These are phyloP conservation scores for Lepilemur septentrionalis DNA, from an alignment of 2,797 vertebrate genomes.

Conservation along the genomic window DNA sequence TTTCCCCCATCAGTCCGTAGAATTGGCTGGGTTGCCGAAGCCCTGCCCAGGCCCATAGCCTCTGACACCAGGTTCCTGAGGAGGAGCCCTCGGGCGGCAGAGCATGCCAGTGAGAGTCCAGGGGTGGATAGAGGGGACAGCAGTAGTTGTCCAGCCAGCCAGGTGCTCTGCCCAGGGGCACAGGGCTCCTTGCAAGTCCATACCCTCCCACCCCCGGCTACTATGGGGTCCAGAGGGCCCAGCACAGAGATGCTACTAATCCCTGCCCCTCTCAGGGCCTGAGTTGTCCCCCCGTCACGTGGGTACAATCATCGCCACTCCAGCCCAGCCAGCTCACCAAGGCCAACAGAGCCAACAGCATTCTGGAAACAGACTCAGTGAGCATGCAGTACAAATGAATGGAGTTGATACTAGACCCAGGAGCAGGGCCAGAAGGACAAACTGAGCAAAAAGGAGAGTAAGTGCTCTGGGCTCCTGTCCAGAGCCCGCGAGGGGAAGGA, in stretches of 20 bases:
- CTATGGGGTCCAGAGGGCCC: neutral
- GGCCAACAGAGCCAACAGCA: neutral
- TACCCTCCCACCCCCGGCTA: neutral
- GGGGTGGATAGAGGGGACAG: neutral
- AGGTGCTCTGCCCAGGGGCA: neutral
- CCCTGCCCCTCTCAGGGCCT: neutral
- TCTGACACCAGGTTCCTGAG: neutral
- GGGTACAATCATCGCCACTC: neutral
- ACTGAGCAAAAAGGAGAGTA: neutral
- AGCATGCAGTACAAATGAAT: neutral
- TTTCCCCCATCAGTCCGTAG: neutral
- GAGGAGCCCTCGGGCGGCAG: neutral
- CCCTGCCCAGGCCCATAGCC: neutral
- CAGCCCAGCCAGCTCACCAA: neutral
- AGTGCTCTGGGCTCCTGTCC: neutral
- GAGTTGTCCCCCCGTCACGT: neutral
- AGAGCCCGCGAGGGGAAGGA: neutral
- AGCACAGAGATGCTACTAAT: neutral
- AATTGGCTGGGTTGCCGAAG: neutral
- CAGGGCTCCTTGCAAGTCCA: neutral
- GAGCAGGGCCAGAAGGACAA: neutral
- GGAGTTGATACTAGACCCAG: constrained; percentile 27
- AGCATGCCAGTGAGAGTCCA: neutral
- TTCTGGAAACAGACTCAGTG: neutral
- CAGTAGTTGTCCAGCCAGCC: accelerated